Evolutionary conservation across 2,113 vertebrate species (phyloP).

Genomic region (Noturus placidus): DNA sequence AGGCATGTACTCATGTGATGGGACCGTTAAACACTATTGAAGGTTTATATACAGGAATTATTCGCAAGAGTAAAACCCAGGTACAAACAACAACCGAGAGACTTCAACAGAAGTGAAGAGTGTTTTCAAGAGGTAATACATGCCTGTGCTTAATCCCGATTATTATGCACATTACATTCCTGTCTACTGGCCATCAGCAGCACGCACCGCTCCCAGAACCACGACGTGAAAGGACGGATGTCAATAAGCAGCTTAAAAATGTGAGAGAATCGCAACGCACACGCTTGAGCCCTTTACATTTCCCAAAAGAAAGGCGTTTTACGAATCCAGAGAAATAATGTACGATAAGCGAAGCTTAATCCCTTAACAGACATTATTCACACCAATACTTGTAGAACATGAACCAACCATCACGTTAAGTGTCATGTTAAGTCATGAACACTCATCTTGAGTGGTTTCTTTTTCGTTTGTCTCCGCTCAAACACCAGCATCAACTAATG

Average conservation of each 20-base stretch:
- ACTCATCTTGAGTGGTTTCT: background rate
- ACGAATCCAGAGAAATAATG: background rate
- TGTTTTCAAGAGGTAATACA: background rate
- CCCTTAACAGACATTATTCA: background rate
- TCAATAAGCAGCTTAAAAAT: background rate
- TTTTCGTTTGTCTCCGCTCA: background rate
- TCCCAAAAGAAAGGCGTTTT: background rate
- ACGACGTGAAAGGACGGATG: background rate
- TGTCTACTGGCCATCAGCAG: background rate
- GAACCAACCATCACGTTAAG: background rate
- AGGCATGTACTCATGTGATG: background rate
- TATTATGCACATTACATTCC: background rate
- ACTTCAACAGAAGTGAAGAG: background rate
- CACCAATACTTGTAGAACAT: background rate
- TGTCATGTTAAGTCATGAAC: background rate
- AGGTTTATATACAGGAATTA: background rate
- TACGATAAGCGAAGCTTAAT: background rate
- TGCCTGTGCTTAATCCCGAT: background rate
- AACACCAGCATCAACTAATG: background rate
- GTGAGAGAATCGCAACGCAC: background rate
- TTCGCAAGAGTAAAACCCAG: background rate
- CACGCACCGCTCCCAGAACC: background rate
- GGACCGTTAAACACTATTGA: background rate
- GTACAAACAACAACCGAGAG: background rate
- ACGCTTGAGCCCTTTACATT: background rate